Conservation (phyloP, 2,888 invertebrate genomes). For the Harpalus rufipes region DNA sequence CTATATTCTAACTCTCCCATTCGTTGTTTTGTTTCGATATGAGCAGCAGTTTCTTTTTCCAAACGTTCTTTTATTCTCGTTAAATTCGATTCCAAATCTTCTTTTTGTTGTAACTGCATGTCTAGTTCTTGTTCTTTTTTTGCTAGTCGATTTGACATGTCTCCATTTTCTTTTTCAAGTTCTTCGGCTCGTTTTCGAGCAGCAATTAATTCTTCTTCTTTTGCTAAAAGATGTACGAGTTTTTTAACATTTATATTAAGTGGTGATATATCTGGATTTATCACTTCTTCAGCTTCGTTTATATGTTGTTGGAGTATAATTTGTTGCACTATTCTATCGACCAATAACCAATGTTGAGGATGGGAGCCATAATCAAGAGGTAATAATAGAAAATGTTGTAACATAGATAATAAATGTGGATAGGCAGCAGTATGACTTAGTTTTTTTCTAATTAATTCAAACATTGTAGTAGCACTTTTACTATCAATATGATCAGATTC, state of each 20-base stretch:
- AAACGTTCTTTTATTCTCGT: constrained; percentile 89
- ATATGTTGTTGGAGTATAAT: constrained; percentile 88
- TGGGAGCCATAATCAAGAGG: constrained; percentile 92
- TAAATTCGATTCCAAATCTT: constrained; percentile 92
- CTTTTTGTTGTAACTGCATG: constrained; percentile 92
- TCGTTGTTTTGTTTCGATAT: constrained; percentile 91
- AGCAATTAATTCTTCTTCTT: constrained; percentile 94
- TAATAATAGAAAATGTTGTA: constrained; percentile 92
- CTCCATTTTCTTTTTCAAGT: constrained; percentile 92
- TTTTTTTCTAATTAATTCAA: constrained; percentile 92
- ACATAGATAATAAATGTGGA: constrained; percentile 92
- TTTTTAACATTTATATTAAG: constrained; percentile 94
- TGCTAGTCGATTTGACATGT: constrained; percentile 90
- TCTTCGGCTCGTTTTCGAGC: constrained; percentile 93
- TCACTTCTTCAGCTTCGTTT: constrained; percentile 74
- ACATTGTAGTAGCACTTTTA: constrained; percentile 95
- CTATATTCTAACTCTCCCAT: constrained; percentile 82
- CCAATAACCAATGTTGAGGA: constrained; percentile 95
- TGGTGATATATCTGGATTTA: constrained; percentile 92
- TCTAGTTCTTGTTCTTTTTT: constrained; percentile 97
- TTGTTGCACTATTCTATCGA: constrained; percentile 97
- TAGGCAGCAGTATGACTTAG: constrained; percentile 95
- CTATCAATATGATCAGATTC: constrained; percentile 95
- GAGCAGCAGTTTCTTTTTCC: constrained; percentile 92
- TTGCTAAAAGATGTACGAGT: constrained; percentile 93